Conservation (phyloP, 2,888 invertebrate species). For the Drosophila anomelani region DNA sequence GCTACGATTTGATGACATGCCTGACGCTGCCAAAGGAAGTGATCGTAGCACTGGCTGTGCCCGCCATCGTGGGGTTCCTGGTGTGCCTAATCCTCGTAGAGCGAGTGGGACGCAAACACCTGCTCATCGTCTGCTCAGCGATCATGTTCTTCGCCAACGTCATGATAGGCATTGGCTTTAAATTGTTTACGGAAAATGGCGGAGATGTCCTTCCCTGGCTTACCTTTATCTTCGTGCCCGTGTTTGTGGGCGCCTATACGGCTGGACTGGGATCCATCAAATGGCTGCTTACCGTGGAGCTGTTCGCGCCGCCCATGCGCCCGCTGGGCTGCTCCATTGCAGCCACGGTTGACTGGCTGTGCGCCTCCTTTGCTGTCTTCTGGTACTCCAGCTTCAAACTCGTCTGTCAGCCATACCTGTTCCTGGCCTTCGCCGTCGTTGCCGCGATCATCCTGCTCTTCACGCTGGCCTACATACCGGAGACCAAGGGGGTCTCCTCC, state of each 20-base stretch:
- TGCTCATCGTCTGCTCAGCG: constrained; percentile 25
- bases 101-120: constrained; percentile 21
- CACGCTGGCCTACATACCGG: constrained; percentile 37
- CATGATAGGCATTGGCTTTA: constrained; percentile 7
- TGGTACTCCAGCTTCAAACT: neutral
- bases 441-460: constrained; percentile 15
- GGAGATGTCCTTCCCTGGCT: neutral
- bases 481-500: constrained; percentile 29
- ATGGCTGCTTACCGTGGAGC: constrained; percentile 48
- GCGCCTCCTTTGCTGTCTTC: neutral
- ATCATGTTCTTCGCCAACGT: neutral
- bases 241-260: constrained; percentile 1
- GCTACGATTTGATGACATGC: neutral
- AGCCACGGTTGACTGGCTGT: constrained; percentile 30
- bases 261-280: constrained; percentile 34
- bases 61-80: constrained; percentile 3
- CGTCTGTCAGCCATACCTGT: constrained; percentile 3
- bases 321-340: constrained; percentile 22
- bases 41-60: neutral
- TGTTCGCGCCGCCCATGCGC: constrained; percentile 5
- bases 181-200: neutral
- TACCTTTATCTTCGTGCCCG: neutral
- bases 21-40: rapidly evolving
- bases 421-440: constrained; percentile 22
- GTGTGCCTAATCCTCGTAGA: constrained; percentile 43